Evolutionary conservation across 2,113 vertebrate genomes (phyloP), one percentile per base, ranked within the genome.

Genomic region (Thunnus maccoyii): DNA sequence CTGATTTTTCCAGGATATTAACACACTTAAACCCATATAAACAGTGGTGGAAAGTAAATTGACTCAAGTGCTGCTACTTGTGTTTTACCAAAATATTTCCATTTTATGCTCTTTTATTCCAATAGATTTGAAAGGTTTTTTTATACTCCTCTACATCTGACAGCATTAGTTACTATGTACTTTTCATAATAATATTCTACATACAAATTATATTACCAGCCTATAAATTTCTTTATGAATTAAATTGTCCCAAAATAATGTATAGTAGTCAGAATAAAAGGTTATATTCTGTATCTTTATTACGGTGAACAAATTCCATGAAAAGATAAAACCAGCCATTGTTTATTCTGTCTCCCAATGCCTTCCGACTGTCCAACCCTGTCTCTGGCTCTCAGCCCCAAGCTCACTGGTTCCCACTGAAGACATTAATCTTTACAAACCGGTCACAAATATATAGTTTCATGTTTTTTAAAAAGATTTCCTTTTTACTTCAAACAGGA

Each of bases 391-490:
- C 56, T 79, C 20, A 55, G n/a, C 56, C 36, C 13, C 4, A 55
- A 69, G 68, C 50, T 12, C 3, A 56, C 36, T 25, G 44, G 46
- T 50, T 51, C 44, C 30, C 5, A 36, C 32, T 36, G 32, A 36
- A 36, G 32, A 30, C 70, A 71, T 70, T 73, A 56, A 74, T 50
- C 27, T 79, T 58, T 55, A 25, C 55, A 50, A 72, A 25, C 32
- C 5, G 6, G 32, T 36, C 32, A 36, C 32, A 36, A 1, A 36
- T 36, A 7, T 36, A 36, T 36, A 36, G 32, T 7, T 8, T 36
- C 32, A 36, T 36, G 25, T 25, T 30, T 60, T 63, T 32, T 47
- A 9, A 22, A 41, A 11, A 56, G 14, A 50, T 51, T 51, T 63
- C 51, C 52, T 75, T 80, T 66, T 47, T 60, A 60, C 4, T 22